Conservation (phyloP, 2,888 invertebrate species). For the Limnephilus lunatus region DNA sequence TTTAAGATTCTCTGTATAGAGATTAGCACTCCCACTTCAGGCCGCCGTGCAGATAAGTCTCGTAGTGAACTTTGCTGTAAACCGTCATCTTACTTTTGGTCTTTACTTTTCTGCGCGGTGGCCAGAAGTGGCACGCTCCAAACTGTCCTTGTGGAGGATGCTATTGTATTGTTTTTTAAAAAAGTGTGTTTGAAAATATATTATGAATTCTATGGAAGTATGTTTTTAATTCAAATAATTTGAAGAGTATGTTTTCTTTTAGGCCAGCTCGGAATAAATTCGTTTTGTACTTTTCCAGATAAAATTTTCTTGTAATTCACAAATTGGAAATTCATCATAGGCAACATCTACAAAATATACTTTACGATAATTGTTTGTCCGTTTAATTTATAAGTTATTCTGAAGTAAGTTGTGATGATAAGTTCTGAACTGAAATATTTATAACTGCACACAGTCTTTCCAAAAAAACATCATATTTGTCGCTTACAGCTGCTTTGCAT, state of each 20-base stretch:
- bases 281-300: neutral
- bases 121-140: no score
- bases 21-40: neutral
- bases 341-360: neutral
- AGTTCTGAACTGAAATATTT: neutral
- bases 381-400: neutral
- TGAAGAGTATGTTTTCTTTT: neutral
- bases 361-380: neutral
- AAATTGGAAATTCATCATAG: neutral
- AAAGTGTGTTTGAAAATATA: neutral
- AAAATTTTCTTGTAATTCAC: neutral
- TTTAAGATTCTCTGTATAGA: neutral
- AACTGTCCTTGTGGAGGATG: no score
- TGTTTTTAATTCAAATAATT: neutral
- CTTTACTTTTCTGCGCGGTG: no score
- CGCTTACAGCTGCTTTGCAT: neutral
- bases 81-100: no score
- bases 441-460: neutral
- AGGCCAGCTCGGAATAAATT: neutral
- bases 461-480: neutral
- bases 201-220: neutral
- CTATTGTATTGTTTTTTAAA: neutral
- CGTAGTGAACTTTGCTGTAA: no score
- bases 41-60: no score
- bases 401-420: neutral